Base-by-base conservation (phyloP, 2,113 vertebrate species). In the Protobothrops flavoviridis region DNA sequence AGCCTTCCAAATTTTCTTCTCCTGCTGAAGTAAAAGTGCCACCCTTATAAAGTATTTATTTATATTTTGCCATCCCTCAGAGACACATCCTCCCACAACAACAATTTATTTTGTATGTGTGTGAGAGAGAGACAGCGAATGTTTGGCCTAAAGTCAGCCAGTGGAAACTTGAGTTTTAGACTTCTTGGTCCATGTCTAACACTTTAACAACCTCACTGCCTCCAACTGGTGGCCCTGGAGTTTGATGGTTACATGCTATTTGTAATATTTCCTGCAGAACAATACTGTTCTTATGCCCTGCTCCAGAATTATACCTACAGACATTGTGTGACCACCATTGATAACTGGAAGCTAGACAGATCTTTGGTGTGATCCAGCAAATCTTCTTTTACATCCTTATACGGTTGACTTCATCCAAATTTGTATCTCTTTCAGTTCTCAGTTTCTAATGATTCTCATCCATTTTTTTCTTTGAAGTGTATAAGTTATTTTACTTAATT, bases 401-500 rank as follows among this genome's bases (percentile, higher is more conserved):
- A 33, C n/a, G 10, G 87, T 20, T 56, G 33, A 9, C 8, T n/a
- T 55, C 52, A 55, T 20, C 87, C 52, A 87, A 20, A 89, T 59
- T 24, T 43, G 10, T 24, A 56, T 56, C 21, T 24, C 21, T 11
- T 59, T 45, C 23, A 57, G 8, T n/a, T 69, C 26, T 69, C 45
- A 69, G 45, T 21, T 33, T 89, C 43, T 15, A 74, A 33, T 24
- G 1, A 43, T 39, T 26, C 3, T 21, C 4, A 57, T 21, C 23
- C 21, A 24, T 56, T 21, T 33, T 50, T 64, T 64, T 90, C 9
- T 6, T 45, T 61, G 11, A 17, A 69, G n/a, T 69, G 55, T 56
- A 26, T 5, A 12, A 24, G n/a, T 20, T 91, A 9, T 26, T 57
- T 94, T 90, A 94, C 48, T 92, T 0, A 93, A 93, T 43, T 94